phyloP scores from a whole-genome alignment of 2,113 vertebrate species.

The Zosterops lateralis region DNA sequence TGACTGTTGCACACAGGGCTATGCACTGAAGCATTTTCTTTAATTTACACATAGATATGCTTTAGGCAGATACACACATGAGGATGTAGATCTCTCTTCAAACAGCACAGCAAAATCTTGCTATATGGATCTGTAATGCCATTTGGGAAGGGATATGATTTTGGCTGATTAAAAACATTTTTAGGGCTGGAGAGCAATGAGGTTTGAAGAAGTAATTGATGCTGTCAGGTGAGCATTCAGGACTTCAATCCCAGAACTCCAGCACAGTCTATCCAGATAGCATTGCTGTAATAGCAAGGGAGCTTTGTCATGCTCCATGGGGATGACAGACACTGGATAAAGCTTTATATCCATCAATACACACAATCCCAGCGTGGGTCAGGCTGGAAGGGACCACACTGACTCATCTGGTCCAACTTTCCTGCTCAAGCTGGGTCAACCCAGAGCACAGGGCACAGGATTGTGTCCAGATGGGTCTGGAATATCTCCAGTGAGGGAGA shows the following conservation, averaged over 20 bases:
- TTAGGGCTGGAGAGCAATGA: background rate
- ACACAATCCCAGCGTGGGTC: background rate
- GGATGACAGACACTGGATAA: background rate
- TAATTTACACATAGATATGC: conserved; percentile 48
- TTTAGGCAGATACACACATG: conserved; percentile 7
- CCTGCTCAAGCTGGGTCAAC: background rate
- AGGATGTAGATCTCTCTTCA: conserved; percentile 20
- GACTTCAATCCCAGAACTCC: conserved; percentile 11
- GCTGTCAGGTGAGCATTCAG: conserved; percentile 5
- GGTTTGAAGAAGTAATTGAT: conserved; percentile 30
- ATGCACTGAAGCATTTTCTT: conserved; percentile 22
- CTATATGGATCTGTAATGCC: background rate
- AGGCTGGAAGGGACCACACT: background rate
- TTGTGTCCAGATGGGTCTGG: background rate
- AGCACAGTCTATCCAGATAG: background rate
- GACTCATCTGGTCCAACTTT: no score
- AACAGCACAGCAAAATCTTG: conserved; percentile 6
- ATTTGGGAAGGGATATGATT: background rate
- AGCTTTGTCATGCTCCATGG: background rate
- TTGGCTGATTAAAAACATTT: conserved; percentile 7
- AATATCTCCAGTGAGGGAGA: background rate
- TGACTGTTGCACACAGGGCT: conserved; percentile 41
- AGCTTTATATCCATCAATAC: background rate
- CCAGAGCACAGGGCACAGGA: background rate
- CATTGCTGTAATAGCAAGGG: background rate